Base-by-base conservation (phyloP, 2,113 vertebrate genomes). In the Siphamia tubifer region DNA sequence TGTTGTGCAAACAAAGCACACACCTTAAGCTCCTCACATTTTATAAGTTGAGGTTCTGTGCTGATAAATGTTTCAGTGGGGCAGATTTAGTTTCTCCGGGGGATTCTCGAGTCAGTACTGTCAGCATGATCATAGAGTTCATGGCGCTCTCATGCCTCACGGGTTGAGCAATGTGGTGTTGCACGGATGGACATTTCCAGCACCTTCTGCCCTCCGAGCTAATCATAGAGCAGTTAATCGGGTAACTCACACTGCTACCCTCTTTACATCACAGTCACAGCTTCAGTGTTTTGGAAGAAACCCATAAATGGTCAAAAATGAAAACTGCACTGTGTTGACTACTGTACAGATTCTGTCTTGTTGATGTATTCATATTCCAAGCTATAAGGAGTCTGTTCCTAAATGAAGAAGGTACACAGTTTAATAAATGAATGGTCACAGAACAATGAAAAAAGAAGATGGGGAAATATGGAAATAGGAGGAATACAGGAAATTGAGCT, bases 401-500 rank as follows among this genome's bases (percentile, higher is more conserved):
- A 64, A 82, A 79, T 51, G 42, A 2, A 53, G 45, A 40, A 39
- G 25, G 42, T 53, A 57, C 64, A 70, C 47, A 17, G 56, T 74
- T 74, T 68, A 64, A 67, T 47, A 58, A 75, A 64, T 28, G 25
- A 25, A 63, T 32, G 48, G 28, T 38, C 1, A 23, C 8, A 71
- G 47, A 68, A 72, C 54, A 53, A 42, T 9, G 35, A 58, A 65
- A 38, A 70, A 81, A 63, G 21, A 78, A 54, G 25, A 67, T 39
- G 36, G 53, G 64, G 45, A 68, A 77, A 66, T 56, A 35, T 71
- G 61, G 48, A 71, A 79, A 76, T 52, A 1, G 28, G 51, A 53
- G 12, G 43, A 74, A 63, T 44, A 54, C 0, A 36, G 74, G 47
- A 68, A 81, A 83, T 81, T 83, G 65, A 81, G 71, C 74, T 72